These are phyloP conservation scores for Calephelis perditalis DNA, from an alignment of 2,888 invertebrate species.

Conservation along the genomic window DNA sequence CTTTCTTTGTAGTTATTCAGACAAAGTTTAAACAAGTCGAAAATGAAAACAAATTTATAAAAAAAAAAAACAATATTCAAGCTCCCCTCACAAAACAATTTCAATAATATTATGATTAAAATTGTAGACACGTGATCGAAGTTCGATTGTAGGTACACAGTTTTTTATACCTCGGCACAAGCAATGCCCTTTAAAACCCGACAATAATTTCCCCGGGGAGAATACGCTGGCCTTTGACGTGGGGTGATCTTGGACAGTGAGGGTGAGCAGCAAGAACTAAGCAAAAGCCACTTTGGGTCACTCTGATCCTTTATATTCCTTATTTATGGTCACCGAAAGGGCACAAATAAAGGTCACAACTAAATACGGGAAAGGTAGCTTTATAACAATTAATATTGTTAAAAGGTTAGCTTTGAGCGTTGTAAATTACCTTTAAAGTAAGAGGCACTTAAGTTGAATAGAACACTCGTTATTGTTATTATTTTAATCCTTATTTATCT, in stretches of 20 bases:
- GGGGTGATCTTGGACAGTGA: constrained; percentile 69
- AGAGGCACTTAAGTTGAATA: neutral
- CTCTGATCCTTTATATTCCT: constrained; percentile 69
- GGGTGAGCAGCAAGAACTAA: constrained; percentile 60
- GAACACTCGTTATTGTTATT: too few relatives aligned
- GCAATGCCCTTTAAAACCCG: constrained; percentile 78
- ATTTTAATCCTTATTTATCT: too few relatives aligned
- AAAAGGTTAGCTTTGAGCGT: constrained; percentile 25
- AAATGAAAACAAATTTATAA: too few relatives aligned
- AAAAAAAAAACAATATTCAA: constrained; percentile 7
- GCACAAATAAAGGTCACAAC: constrained; percentile 58
- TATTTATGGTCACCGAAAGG: constrained; percentile 74
- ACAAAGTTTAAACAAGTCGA: too few relatives aligned
- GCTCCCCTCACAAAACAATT: constrained; percentile 14
- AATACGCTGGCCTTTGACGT: constrained; percentile 67
- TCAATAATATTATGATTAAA: constrained; percentile 21
- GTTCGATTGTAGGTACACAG: constrained; percentile 62
- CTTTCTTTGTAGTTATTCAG: too few relatives aligned
- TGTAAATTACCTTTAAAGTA: constrained; percentile 18
- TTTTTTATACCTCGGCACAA: constrained; percentile 69
- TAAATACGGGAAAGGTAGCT: constrained; percentile 49
- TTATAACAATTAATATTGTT: constrained; percentile 55
- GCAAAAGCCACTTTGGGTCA: constrained; percentile 63
- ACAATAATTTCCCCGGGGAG: constrained; percentile 76
- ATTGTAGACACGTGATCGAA: constrained; percentile 55